Conservation (phyloP, 2,888 invertebrate genomes). For the Caenorhabditis imperialis region DNA sequence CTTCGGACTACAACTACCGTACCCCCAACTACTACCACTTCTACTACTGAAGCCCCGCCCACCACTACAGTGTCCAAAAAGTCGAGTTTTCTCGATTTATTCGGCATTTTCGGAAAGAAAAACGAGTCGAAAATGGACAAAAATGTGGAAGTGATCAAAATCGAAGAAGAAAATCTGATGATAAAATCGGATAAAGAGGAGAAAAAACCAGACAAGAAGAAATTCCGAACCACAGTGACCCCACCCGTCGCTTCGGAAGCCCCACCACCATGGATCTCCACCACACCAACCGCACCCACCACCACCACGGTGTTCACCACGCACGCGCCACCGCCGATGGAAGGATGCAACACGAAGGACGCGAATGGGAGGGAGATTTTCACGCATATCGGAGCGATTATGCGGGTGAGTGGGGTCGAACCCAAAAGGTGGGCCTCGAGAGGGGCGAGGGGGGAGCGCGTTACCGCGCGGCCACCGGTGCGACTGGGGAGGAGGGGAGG, state of each 20-base stretch:
- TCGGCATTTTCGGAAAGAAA: conserved; percentile 36
- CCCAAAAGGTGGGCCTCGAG: too few species aligned
- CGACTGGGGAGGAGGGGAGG: too few species aligned
- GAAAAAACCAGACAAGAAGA: conserved; percentile 7
- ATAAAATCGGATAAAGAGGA: conserved; percentile 10
- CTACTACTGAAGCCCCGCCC: conserved; percentile 7
- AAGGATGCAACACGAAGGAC: conserved; percentile 59
- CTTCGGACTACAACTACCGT: conserved; percentile 17
- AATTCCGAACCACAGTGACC: conserved; percentile 44
- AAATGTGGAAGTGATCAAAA: conserved; percentile 2
- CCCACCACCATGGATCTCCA: conserved; percentile 62
- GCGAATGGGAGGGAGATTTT: conserved; percentile 60
- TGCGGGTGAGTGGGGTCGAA: conserved; percentile 50
- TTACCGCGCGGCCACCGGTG: too few species aligned
- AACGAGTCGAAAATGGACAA: conserved; percentile 4
- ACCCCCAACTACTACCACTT: conserved; percentile 3
- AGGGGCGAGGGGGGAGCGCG: too few species aligned
- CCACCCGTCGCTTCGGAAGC: conserved; percentile 46
- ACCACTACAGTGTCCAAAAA: conserved; percentile 30
- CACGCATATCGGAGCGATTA: conserved; percentile 57
- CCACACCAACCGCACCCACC: conserved; percentile 46
- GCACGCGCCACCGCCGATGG: conserved; percentile 57
- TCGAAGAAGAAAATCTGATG: conserved; percentile 25
- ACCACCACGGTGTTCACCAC: conserved; percentile 63
- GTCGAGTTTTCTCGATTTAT: conserved; percentile 42